phyloP scores from a whole-genome alignment of 2,888 invertebrate genomes.

The Punctoribates punctum region DNA sequence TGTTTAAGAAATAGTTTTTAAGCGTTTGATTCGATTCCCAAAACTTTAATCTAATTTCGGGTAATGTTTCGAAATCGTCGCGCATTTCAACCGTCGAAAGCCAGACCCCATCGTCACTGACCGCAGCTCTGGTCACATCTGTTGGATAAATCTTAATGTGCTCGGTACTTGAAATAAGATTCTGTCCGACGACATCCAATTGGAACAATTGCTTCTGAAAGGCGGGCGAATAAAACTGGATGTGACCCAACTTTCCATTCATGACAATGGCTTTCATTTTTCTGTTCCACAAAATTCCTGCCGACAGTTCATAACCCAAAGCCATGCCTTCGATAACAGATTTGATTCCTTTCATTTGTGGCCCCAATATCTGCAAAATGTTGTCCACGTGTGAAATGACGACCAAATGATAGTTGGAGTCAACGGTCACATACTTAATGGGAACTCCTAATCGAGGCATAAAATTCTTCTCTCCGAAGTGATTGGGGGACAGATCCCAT shows the following conservation, averaged over 20 bases:
- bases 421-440: conserved; percentile 63
- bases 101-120: conserved; percentile 67
- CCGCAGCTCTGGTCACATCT: conserved; percentile 64
- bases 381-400: conserved; percentile 65
- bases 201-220: conserved; percentile 63
- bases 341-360: conserved; percentile 35
- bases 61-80: conserved; percentile 60
- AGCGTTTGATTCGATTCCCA: conserved; percentile 62
- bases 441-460: conserved; percentile 68
- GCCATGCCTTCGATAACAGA: conserved; percentile 33
- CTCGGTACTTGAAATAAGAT: conserved; percentile 65
- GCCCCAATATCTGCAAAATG: conserved; percentile 57
- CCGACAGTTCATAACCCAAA: conserved; percentile 46
- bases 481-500: conserved; percentile 60
- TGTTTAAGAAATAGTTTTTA: conserved; percentile 67
- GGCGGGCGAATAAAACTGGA: conserved; percentile 57
- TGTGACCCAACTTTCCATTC: conserved; percentile 55
- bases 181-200: conserved; percentile 66
- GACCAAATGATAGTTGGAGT: conserved; percentile 63
- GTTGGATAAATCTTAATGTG: conserved; percentile 61
- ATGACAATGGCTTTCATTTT: conserved; percentile 54
- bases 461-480: conserved; percentile 57
- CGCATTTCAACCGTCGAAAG: conserved; percentile 62
- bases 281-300: conserved; percentile 53
- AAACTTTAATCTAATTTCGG: conserved; percentile 70